These are phyloP conservation scores for Drosophila affinis DNA, from an alignment of 2,888 invertebrate genomes.

Conservation along the genomic window DNA sequence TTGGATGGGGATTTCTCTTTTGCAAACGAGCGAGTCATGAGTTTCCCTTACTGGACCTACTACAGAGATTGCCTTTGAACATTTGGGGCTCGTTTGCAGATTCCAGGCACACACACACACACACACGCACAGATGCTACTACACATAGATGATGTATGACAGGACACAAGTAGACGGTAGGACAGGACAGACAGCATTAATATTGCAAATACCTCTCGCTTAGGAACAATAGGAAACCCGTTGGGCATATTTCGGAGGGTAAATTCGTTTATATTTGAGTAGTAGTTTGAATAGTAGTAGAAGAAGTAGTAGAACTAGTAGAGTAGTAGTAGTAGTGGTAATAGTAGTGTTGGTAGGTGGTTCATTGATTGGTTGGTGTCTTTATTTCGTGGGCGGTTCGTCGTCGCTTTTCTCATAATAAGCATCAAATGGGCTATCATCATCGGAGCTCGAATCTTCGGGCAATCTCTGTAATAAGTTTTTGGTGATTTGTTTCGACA, in stretches of 20 bases:
- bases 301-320: constrained; percentile 30
- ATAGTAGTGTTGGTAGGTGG: constrained; percentile 22
- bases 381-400: constrained; percentile 72
- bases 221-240: constrained; percentile 40
- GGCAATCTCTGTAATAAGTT: constrained; percentile 80
- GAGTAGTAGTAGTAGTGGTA: constrained; percentile 37
- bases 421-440: constrained; percentile 83
- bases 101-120: neutral
- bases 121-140: constrained; percentile 1
- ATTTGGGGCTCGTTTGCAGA: constrained; percentile 46
- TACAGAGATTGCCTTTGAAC: constrained; percentile 66
- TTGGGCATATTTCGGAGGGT: constrained; percentile 14
- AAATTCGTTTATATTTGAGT: constrained; percentile 24
- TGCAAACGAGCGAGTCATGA: neutral
- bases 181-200: constrained; percentile 17
- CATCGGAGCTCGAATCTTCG: constrained; percentile 83
- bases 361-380: constrained; percentile 13
- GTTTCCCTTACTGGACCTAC: constrained; percentile 12
- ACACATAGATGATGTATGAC: constrained; percentile 12
- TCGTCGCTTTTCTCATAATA: constrained; percentile 81
- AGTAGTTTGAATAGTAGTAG: constrained; percentile 22
- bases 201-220: constrained; percentile 62
- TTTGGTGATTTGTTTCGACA: constrained; percentile 38
- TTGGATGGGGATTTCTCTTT: constrained; percentile 2
- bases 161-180: constrained; percentile 12